These are phyloP conservation scores for Chloroclysta siterata DNA, from an alignment of 2,888 invertebrate genomes.

Conservation along the genomic window DNA sequence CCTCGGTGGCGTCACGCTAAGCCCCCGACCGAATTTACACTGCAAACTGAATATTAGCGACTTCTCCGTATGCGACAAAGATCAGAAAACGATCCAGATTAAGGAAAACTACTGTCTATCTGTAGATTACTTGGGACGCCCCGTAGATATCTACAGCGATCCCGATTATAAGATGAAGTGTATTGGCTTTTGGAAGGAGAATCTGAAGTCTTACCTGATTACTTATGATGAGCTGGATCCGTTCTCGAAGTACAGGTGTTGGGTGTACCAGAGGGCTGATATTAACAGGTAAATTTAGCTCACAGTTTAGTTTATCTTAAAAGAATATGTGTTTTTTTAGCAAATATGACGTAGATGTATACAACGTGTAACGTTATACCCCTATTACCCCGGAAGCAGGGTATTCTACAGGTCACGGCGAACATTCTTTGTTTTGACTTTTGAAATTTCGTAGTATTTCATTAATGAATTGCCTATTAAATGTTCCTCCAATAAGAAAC, in stretches of 20 bases:
- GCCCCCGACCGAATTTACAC: conserved; percentile 95
- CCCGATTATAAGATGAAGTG: conserved; percentile 99
- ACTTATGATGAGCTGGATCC: conserved; percentile 98
- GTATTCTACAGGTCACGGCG: too few relatives aligned
- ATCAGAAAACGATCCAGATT: conserved; percentile 96
- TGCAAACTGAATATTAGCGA: conserved; percentile 98
- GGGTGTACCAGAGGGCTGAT: conserved; percentile 98
- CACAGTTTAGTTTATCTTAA: neutral
- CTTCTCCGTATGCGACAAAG: conserved; percentile 97
- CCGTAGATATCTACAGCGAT: conserved; percentile 97
- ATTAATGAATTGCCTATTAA: too few relatives aligned
- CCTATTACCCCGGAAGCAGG: too few relatives aligned
- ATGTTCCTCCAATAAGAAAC: too few relatives aligned
- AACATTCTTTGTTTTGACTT: too few relatives aligned
- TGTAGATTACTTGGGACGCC: conserved; percentile 97
- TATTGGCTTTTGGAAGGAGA: conserved; percentile 99
- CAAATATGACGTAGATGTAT: too few relatives aligned
- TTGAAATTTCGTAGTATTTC: too few relatives aligned
- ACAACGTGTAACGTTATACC: too few relatives aligned
- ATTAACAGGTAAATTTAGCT: conserved; percentile 87
- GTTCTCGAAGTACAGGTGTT: conserved; percentile 97
- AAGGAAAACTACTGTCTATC: conserved; percentile 98
- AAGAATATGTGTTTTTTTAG: too few relatives aligned
- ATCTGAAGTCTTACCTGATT: conserved; percentile 97
- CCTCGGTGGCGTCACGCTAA: conserved; percentile 96